A percentile compares a stretch with the other conserved stretches of the same genome.
Evolutionary conservation across 1,140 invertebrate genomes (phyloP).

Genomic region (Sinella curviseta): DNA sequence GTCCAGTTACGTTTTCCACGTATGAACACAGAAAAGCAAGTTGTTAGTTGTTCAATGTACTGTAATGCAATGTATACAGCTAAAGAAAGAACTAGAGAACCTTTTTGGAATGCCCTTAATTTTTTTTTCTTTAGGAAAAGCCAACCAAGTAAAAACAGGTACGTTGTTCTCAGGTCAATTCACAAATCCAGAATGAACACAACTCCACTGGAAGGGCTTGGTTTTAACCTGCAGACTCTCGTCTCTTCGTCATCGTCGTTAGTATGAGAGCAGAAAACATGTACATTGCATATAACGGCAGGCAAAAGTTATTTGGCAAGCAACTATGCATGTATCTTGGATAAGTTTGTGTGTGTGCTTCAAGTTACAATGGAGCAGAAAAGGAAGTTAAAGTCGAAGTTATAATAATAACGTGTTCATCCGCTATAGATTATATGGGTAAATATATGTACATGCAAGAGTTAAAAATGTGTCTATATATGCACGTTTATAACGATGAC

Average conservation of each 20-base stretch:
- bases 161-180: slow-evolving; percentile 13
- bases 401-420: too few species aligned
- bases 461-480: background rate
- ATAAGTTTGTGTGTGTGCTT: too few species aligned
- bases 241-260: background rate
- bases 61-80: background rate
- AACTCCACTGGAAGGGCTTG: slow-evolving; percentile 5
- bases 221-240: slow-evolving; percentile 9
- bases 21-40: background rate
- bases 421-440: too few species aligned
- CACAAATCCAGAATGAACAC: slow-evolving; percentile 23
- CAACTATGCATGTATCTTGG: too few species aligned
- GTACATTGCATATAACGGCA: background rate
- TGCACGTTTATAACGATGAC: background rate
- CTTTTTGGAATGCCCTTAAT: background rate
- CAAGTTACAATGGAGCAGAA: background rate
- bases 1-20: too few species aligned
- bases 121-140: background rate
- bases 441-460: too few species aligned
- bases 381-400: too few species aligned
- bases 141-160: slow-evolving; percentile 4
- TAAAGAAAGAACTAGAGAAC: background rate
- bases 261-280: background rate
- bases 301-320: too few species aligned
- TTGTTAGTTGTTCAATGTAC: background rate